Evolutionary conservation across 2,797 vertebrate species (phyloP).

Genomic region (Propithecus deckenii): DNA sequence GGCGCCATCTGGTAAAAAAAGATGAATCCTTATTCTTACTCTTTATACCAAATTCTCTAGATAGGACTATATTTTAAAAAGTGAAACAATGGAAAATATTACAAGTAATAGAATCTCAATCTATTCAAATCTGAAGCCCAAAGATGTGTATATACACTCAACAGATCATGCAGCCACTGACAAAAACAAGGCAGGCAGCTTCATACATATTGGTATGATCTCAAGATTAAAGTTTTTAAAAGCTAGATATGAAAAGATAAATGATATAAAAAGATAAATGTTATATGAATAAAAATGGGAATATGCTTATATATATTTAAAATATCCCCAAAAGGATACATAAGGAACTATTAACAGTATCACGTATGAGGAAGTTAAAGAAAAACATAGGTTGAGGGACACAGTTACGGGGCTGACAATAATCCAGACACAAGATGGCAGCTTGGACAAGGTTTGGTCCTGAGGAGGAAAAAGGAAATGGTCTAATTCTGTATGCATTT

Average conservation of each 20-base stretch:
- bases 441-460: neutral
- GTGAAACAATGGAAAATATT: neutral
- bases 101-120: neutral
- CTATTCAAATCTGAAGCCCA: neutral
- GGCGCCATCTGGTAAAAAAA: neutral
- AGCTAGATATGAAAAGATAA: neutral
- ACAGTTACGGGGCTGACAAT: neutral
- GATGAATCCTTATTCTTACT: neutral
- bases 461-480: neutral
- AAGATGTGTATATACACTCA: neutral
- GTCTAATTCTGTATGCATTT: neutral
- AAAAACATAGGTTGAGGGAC: neutral
- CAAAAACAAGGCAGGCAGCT: neutral
- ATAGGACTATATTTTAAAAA: neutral
- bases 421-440: neutral
- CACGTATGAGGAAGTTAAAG: neutral
- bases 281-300: neutral
- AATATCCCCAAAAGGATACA: neutral
- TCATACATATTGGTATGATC: neutral
- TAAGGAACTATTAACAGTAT: neutral
- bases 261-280: neutral
- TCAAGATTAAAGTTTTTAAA: constrained; percentile 21
- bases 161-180: neutral
- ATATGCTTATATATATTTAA: neutral
- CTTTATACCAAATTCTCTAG: constrained; percentile 37